phyloP scores from a whole-genome alignment of 2,888 invertebrate species.

The Thumatha senex region DNA sequence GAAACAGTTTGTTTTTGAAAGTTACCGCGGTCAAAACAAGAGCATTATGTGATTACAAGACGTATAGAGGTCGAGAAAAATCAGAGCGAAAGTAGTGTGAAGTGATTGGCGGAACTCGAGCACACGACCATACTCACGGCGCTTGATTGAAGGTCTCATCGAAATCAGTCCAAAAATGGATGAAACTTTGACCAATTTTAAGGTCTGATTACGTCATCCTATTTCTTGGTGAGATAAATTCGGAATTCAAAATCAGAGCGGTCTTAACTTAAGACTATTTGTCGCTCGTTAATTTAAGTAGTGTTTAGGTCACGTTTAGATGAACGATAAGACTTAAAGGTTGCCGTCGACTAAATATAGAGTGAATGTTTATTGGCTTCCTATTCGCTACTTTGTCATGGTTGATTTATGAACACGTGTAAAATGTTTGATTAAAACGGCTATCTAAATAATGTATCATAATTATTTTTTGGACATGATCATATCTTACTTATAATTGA shows the following conservation, averaged over 20 bases:
- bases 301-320: slow-evolving; percentile 26
- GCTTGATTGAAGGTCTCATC: slow-evolving; percentile 62
- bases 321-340: slow-evolving; percentile 30
- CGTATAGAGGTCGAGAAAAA: slow-evolving; percentile 68
- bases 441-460: background rate
- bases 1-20: slow-evolving; percentile 57
- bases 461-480: background rate
- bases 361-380: slow-evolving; percentile 28
- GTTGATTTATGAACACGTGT: slow-evolving; percentile 22
- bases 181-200: slow-evolving; percentile 47
- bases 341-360: slow-evolving; percentile 25
- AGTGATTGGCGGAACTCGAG: slow-evolving; percentile 70
- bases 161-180: slow-evolving; percentile 70
- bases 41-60: slow-evolving; percentile 48
- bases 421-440: background rate
- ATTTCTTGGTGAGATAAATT: slow-evolving; percentile 29
- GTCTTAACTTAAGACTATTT: slow-evolving; percentile 26
- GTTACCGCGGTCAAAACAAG: slow-evolving; percentile 53
- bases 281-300: slow-evolving; percentile 16
- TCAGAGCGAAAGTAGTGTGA: slow-evolving; percentile 67
- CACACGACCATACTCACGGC: slow-evolving; percentile 30
- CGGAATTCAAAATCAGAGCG: slow-evolving; percentile 26
- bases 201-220: slow-evolving; percentile 39
- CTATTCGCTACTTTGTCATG: slow-evolving; percentile 27
- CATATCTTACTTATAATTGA: background rate